A percentile compares a stretch with the other conserved stretches of the same genome.
These are phyloP conservation scores for Deilephila porcellus DNA, from an alignment of 2,888 invertebrate species.

Conservation along the genomic window DNA sequence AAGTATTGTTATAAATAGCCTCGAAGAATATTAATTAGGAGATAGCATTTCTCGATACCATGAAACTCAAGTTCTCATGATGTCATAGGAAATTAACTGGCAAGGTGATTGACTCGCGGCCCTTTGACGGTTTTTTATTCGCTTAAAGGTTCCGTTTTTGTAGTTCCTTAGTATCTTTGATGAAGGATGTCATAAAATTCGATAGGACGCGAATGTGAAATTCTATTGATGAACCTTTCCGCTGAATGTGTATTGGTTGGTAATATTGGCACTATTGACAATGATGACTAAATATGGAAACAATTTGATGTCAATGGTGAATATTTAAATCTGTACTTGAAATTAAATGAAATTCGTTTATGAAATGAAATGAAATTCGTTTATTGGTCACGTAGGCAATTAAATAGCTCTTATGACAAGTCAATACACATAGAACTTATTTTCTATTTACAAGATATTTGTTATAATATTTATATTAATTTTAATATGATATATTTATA, in stretches of 20 bases:
- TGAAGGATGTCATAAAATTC: neutral
- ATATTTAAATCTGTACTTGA: too few species aligned
- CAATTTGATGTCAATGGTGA: too few species aligned
- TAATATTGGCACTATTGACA: neutral
- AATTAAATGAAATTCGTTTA: too few species aligned
- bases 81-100: conserved; percentile 28
- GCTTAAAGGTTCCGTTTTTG: neutral
- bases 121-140: neutral
- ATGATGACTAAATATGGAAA: too few species aligned
- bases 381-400: too few species aligned
- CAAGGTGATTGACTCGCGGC: neutral
- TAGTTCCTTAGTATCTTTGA: neutral
- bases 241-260: neutral
- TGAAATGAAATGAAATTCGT: too few species aligned
- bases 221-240: neutral
- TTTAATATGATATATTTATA: too few species aligned
- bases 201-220: neutral
- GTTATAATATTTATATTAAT: too few species aligned
- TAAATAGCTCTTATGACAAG: too few species aligned
- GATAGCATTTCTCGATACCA: conserved; percentile 40
- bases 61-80: conserved; percentile 29
- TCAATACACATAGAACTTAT: too few species aligned
- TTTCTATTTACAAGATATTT: too few species aligned
- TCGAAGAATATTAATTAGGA: conserved; percentile 52
- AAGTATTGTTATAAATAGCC: conserved; percentile 60